These are phyloP conservation scores for Sesamia inferens DNA, from an alignment of 2,888 invertebrate species.

Conservation along the genomic window DNA sequence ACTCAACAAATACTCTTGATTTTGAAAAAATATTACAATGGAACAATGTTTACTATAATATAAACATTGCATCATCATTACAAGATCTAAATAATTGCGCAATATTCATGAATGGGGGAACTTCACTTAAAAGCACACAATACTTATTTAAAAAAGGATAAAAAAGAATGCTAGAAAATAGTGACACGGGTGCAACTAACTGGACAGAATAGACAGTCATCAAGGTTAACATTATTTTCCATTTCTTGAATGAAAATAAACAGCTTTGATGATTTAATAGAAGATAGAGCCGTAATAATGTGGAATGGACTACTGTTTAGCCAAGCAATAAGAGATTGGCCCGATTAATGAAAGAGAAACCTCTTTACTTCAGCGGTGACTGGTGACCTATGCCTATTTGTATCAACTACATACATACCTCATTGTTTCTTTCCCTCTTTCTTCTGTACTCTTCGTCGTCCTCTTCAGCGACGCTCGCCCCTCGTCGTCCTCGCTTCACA, in stretches of 20 bases:
- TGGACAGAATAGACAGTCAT: not conserved
- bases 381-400: not conserved
- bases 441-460: conserved; percentile 93
- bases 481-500: conserved; percentile 80
- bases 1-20: not conserved
- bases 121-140: not conserved
- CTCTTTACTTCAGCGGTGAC: not conserved
- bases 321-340: not conserved
- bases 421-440: conserved; percentile 94
- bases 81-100: conserved; percentile 41
- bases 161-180: not conserved
- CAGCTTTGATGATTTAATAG: not conserved
- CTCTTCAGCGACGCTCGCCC: conserved; percentile 91
- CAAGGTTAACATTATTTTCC: not conserved
- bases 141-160: not conserved
- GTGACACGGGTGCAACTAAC: too few species aligned
- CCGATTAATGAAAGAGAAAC: not conserved
- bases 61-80: conserved; percentile 45
- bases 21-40: not conserved
- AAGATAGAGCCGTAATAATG: not conserved
- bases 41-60: not conserved
- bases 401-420: conserved; percentile 89
- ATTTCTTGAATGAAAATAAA: not conserved
- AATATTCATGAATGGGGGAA: conserved; percentile 37
- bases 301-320: not conserved